These are phyloP conservation scores for Mellivora capensis DNA, from an alignment of 2,113 vertebrate genomes.

Conservation along the genomic window DNA sequence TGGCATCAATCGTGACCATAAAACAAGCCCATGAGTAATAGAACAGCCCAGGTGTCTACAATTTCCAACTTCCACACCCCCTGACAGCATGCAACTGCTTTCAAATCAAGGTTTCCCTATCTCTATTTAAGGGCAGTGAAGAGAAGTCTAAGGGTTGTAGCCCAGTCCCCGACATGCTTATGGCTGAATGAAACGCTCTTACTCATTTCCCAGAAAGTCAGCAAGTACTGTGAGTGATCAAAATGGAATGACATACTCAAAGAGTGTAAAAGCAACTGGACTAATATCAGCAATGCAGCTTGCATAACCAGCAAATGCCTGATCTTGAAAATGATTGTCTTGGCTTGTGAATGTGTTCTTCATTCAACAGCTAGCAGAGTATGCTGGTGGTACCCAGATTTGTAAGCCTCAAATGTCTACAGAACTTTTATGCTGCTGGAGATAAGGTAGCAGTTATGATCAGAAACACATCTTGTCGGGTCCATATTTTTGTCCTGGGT, in stretches of 20 bases:
- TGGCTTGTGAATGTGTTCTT: neutral
- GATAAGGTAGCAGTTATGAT: neutral
- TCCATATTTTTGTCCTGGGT: neutral
- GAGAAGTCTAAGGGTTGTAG: neutral
- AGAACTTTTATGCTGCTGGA: neutral
- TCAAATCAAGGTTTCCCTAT: neutral
- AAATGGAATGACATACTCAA: neutral
- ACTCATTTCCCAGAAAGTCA: conserved; percentile 40
- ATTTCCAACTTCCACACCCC: conserved; percentile 31
- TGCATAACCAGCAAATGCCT: neutral
- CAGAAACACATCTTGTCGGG: neutral
- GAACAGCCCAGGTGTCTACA: conserved; percentile 77
- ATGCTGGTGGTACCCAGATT: neutral
- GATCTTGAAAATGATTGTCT: conserved; percentile 32
- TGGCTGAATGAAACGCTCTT: neutral
- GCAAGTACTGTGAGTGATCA: neutral
- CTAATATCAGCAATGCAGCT: neutral
- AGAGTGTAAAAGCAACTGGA: neutral
- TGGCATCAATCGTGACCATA: conserved; percentile 68
- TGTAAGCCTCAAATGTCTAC: neutral
- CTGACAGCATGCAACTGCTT: neutral
- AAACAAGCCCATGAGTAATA: conserved; percentile 57
- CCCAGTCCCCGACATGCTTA: neutral
- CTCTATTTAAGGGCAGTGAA: conserved; percentile 16
- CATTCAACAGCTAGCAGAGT: neutral